Evolutionary conservation across 1,140 invertebrate genomes (phyloP), one percentile per base, ranked within the genome.

Genomic region (Drosophila simulans): DNA sequence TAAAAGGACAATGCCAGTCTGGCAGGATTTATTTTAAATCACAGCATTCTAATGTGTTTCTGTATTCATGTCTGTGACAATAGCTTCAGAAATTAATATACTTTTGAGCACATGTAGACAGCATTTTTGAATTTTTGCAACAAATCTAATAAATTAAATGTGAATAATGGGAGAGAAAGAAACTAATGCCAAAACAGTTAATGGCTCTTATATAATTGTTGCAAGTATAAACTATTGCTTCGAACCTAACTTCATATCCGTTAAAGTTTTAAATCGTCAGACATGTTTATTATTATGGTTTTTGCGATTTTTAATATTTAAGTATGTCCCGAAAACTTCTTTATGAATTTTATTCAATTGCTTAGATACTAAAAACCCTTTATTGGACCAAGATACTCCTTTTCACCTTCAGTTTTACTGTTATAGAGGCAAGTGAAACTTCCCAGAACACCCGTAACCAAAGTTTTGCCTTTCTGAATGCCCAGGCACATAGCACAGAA

Each of bases 341-440:
- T 42, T 43, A 43, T 34, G 53, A 27, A 42, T 62, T 25, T 10
- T 12, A 10, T 4, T 11, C 20, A 20, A 43, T 34, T 43, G 39
- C 54, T 7, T 17, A 55, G n/a, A 22, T 34, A 3, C 12, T 59
- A 12, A 43, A 25, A 63, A 59, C 34, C 27, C 20, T 43, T 17
- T 43, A 37, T 25, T 49, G 58, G 17, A 63, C 3, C 34, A 37
- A n/a, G 13, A 10, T 17, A 42, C 25, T 42, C 35, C 27, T 52
- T 65, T 40, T 37, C 49, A 66, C 66, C 63, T 66, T n/a, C 62
- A 43, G 46, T 43, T 64, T 68, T 68, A 68, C 65, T 65, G 64
- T 68, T 68, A 43, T 42, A 52, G 58, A 22, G 17, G 45, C 45
- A 27, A 68, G 45, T 68, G 20, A 65, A 63, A 68, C 45, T 68